Percentiles rank a stretch among this genome's conserved stretches.
These are phyloP conservation scores for Pogonomyrmex barbatus DNA, from an alignment of 1,140 invertebrate species.

Conservation along the genomic window DNA sequence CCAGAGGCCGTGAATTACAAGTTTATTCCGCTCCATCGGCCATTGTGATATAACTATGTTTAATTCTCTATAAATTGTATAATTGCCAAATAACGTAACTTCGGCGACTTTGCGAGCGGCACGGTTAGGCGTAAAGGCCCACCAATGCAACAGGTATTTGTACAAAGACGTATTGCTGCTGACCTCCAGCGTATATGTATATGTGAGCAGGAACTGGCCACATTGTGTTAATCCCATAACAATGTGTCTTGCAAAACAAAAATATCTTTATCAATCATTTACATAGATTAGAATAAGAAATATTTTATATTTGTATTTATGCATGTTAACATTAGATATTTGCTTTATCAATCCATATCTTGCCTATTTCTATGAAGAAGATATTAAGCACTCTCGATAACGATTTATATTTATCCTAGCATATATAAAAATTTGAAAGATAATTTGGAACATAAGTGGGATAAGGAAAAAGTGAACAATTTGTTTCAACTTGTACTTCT, in stretches of 20 bases:
- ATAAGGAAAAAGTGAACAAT: too few relatives aligned
- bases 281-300: not conserved
- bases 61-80: constrained; percentile 88
- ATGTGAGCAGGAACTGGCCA: constrained; percentile 96
- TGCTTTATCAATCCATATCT: constrained; percentile 1
- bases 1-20: constrained; percentile 90
- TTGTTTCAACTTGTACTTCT: too few relatives aligned
- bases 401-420: not conserved
- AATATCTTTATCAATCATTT: constrained; percentile 39
- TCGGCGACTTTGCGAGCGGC: constrained; percentile 89
- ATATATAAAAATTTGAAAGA: too few relatives aligned
- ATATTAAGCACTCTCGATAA: not conserved
- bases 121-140: constrained; percentile 89
- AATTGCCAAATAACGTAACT: constrained; percentile 90
- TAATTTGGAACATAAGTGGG: too few relatives aligned
- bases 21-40: constrained; percentile 88
- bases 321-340: not conserved
- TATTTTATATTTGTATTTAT: not conserved
- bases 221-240: constrained; percentile 97
- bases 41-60: constrained; percentile 90
- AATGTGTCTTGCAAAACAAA: constrained; percentile 89
- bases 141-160: constrained; percentile 91
- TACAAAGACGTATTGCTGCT: constrained; percentile 83
- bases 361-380: not conserved
- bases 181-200: constrained; percentile 89